phyloP scores from a whole-genome alignment of 2,113 vertebrate species.

The Nanorana parkeri region DNA sequence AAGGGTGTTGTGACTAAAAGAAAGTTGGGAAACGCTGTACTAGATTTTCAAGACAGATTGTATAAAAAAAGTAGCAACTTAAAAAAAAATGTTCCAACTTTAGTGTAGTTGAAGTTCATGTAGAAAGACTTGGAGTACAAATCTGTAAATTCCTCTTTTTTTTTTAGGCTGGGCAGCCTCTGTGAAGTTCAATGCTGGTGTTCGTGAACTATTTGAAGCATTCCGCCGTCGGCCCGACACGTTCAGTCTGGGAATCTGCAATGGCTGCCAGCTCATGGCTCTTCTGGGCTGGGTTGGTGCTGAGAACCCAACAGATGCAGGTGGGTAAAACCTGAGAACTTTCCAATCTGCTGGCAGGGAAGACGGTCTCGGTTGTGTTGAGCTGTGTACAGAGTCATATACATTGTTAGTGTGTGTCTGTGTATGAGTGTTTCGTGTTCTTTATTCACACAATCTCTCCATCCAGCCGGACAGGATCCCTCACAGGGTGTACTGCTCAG shows the following conservation, averaged over 20 bases:
- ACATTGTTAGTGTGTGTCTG: too few species aligned
- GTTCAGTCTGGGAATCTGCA: constrained; percentile 90
- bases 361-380: too few species aligned
- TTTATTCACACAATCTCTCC: background rate
- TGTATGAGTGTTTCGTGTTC: background rate
- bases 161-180: constrained; percentile 87
- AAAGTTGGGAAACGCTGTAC: too few species aligned
- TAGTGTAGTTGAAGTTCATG: too few species aligned
- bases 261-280: constrained; percentile 89
- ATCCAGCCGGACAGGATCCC: constrained; percentile 27
- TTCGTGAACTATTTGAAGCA: constrained; percentile 76
- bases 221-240: constrained; percentile 81
- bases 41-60: too few species aligned
- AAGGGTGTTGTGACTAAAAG: too few species aligned
- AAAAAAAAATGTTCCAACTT: too few species aligned
- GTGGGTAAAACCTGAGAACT: background rate
- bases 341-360: constrained; percentile 55
- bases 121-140: too few species aligned
- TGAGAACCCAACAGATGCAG: background rate
- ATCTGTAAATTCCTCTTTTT: background rate
- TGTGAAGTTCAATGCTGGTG: constrained; percentile 77
- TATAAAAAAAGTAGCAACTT: too few species aligned
- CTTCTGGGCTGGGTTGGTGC: constrained; percentile 87
- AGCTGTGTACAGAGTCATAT: too few species aligned
- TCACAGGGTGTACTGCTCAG: constrained; percentile 75